Base-by-base conservation (phyloP, 2,113 vertebrate genomes). In the Taxidea taxus region DNA sequence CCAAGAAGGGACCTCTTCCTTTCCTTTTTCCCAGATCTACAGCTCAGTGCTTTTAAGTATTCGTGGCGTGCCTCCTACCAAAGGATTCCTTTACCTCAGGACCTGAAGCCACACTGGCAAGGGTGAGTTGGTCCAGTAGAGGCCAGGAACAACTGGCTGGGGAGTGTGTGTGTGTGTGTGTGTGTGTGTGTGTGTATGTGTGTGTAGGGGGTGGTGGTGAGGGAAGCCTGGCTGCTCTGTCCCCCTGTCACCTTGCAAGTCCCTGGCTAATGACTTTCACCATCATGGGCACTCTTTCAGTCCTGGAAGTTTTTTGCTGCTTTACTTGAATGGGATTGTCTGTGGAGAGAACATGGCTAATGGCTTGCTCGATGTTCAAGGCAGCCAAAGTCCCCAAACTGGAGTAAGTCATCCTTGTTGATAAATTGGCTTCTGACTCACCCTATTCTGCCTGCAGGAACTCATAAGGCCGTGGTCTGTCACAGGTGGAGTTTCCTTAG, bases 81-180 rank as follows among this genome's bases (percentile, higher is more conserved):
- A 60, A 82, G 13, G 5, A 20, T 23, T 20, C 14, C n/a, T 49
- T 94, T 1, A 16, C 7, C 29, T 54, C 8, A 2, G 20, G 51
- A 74, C 6, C 37, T 37, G 31, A 72, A 39, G 4, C 29, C 15
- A 21, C 15, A 10, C 2, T 39, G 49, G 34, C 18, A 85, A 47
- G 85, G 2, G 25, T 39, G 29, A 75, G n/a, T 27, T 44, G 14
- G 4, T 34, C 27, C n/a, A 21, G 16, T 2, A 18, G 77, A n/a
- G 80, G 0, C 74, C 31, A 16, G 66, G 39, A 21, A 3, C 7
- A 42, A 10, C 29, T 0, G 0, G n/a, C 3, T 23, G 44, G 8
- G 4, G 54, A 60, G 58, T 2, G 25, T 11, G 58, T 12, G 58
- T 58, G 56, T 58, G 56, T 58, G 56, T 56, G 54, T 56, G 56